Conservation (phyloP, 2,888 invertebrate species). For the Hirtodrosophila confusa region DNA sequence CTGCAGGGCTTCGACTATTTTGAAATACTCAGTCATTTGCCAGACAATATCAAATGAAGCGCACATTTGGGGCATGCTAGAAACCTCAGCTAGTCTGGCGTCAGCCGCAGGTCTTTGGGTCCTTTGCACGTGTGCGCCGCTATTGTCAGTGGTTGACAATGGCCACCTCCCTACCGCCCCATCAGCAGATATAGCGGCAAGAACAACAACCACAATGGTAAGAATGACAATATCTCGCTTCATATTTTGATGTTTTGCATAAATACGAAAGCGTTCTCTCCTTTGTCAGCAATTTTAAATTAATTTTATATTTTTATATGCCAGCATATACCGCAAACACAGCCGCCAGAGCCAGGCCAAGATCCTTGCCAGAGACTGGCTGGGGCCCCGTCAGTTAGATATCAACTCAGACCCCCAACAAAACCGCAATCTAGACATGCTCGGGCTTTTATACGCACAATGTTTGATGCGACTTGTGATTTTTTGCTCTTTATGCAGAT, state of each 20-base stretch:
- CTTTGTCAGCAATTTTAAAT: conserved; percentile 74
- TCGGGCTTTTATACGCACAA: conserved; percentile 51
- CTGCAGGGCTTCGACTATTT: conserved; percentile 31
- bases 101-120: conserved; percentile 20
- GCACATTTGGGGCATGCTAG: conserved; percentile 11
- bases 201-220: background rate
- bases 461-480: conserved; percentile 64
- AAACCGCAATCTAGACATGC: conserved; percentile 60
- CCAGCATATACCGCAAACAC: conserved; percentile 1
- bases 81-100: conserved; percentile 1
- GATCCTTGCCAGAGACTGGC: conserved; percentile 17
- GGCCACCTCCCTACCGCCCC: background rate
- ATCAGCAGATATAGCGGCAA: background rate
- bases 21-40: conserved; percentile 6
- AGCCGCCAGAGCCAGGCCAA: conserved; percentile 12
- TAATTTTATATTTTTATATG: conserved; percentile 59
- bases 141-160: conserved; percentile 21
- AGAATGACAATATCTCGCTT: conserved; percentile 30
- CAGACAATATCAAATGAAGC: conserved; percentile 39
- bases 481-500: conserved; percentile 58
- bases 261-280: conserved; percentile 54
- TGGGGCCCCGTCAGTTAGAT: conserved; percentile 37
- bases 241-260: conserved; percentile 66
- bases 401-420: conserved; percentile 17
- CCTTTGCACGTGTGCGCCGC: conserved; percentile 32